Conservation (phyloP, 2,797 vertebrate species). For the Pachyuromys duprasi region DNA sequence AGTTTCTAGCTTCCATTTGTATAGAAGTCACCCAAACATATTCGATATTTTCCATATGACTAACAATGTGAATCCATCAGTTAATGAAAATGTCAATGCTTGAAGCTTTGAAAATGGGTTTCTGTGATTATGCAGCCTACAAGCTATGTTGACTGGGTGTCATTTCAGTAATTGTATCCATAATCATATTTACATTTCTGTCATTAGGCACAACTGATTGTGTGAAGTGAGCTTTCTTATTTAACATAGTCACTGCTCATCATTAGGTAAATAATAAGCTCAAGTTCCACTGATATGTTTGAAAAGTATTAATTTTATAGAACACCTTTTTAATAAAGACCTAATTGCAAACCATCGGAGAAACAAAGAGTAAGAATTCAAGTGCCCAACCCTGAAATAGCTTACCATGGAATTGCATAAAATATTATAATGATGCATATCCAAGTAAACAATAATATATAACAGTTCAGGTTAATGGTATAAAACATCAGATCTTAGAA, state of each 20-base stretch:
- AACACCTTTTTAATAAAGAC: neutral
- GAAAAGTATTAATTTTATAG: slow-evolving; percentile 52
- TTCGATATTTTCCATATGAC: neutral
- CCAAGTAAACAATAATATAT: neutral
- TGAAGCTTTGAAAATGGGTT: neutral
- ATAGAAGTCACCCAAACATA: neutral
- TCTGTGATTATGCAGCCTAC: slow-evolving; percentile 12
- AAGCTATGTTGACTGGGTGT: neutral
- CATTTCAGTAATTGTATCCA: slow-evolving; percentile 46
- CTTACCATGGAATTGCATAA: neutral
- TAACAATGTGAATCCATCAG: neutral
- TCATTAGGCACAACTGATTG: slow-evolving; percentile 15
- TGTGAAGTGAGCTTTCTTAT: neutral
- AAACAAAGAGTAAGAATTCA: neutral
- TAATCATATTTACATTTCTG: slow-evolving; percentile 52
- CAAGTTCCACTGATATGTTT: slow-evolving; percentile 6
- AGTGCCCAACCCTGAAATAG: neutral
- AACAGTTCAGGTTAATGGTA: neutral
- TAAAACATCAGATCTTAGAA: neutral
- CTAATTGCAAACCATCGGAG: neutral
- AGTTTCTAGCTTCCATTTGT: neutral
- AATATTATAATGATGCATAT: neutral
- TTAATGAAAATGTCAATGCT: slow-evolving; percentile 12
- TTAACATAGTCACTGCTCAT: slow-evolving; percentile 29
- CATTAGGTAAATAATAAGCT: slow-evolving; percentile 46